Base-by-base conservation (phyloP, 2,888 invertebrate species). In the Drosophila quinaria region DNA sequence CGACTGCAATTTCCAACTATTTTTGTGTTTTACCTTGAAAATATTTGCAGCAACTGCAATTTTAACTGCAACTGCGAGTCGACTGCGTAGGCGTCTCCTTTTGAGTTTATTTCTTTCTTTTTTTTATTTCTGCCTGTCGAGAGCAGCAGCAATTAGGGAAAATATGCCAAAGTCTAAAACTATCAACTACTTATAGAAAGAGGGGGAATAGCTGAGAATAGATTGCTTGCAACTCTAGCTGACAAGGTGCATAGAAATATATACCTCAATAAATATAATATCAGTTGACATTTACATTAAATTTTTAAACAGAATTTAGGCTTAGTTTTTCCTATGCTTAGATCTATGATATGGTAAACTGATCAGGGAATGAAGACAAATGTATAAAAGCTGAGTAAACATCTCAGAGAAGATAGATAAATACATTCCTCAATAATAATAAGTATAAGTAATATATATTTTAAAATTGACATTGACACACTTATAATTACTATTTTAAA, bases 21-120 rank as follows among this genome's bases (percentile, higher is more conserved):
- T 87, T 82, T 65, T 87, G 87, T 75, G 82, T 68, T 82, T 83
- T 83, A 83, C 82, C 82, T 83, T 83, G 82, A 83, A 83, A 83
- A 77, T 66, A 70, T 65, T 64, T 54, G 63, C 81, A 70, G 66
- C 65, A 56, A 54, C 47, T 65, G 65, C 75, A 64, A 59, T 41
- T 63, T 42, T 39, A 29, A 13, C 37, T 15, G 15, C 15, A 29
- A 37, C 25, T 52, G 49, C 51, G 10, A 11, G 19, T 42, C 42
- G 42, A 19, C 31, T 62, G 76, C 79, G 75, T 77, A 61, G 77
- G 75, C 75, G 77, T 63, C 54, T 29, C 9, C 46, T 37, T 35
- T 13, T 15, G 31, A 29, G 29, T 8, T 29, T 29, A 22, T 29
- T 29, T 4, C 31, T 37, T 17, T 13, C 9, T 39, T 37, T 29